Percentiles rank a stretch among this genome's conserved stretches.
These are phyloP conservation scores for Eurytoma californica DNA, from an alignment of 2,888 invertebrate genomes.

Conservation along the genomic window DNA sequence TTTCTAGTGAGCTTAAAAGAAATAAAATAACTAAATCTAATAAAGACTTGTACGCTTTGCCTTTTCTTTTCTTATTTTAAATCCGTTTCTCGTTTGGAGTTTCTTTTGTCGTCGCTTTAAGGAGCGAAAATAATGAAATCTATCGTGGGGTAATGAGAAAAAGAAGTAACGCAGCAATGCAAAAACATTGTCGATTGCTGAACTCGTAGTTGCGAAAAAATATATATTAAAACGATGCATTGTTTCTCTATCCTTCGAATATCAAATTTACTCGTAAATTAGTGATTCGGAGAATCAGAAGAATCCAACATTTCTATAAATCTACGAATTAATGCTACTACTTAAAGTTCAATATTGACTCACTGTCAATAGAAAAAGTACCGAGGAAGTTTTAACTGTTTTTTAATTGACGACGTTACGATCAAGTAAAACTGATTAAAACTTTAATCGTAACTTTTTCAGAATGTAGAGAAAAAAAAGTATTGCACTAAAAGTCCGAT, in stretches of 20 bases:
- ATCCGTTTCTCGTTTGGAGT: constrained; percentile 34
- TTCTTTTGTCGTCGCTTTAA: constrained; percentile 37
- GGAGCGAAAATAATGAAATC: constrained; percentile 27
- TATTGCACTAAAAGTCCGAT: constrained; percentile 44
- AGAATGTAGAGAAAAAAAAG: constrained; percentile 23
- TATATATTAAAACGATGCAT: background rate
- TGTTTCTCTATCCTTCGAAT: constrained; percentile 29
- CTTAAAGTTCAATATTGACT: constrained; percentile 29
- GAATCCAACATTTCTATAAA: constrained; percentile 23
- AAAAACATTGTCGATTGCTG: constrained; percentile 23
- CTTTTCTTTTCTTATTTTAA: constrained; percentile 28
- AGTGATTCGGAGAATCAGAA: constrained; percentile 18
- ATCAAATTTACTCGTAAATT: constrained; percentile 16
- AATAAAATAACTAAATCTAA: background rate
- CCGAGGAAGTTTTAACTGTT: background rate
- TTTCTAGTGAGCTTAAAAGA: constrained; percentile 55
- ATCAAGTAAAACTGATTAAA: background rate
- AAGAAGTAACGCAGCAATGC: background rate
- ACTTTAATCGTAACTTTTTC: constrained; percentile 28
- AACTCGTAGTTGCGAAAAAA: constrained; percentile 38
- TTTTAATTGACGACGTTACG: background rate
- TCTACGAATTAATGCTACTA: constrained; percentile 22
- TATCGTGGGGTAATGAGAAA: background rate
- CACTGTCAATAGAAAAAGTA: constrained; percentile 18
- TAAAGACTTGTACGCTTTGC: constrained; percentile 19